Base-by-base conservation (phyloP, 2,113 vertebrate species). In the Anguilla japonica region DNA sequence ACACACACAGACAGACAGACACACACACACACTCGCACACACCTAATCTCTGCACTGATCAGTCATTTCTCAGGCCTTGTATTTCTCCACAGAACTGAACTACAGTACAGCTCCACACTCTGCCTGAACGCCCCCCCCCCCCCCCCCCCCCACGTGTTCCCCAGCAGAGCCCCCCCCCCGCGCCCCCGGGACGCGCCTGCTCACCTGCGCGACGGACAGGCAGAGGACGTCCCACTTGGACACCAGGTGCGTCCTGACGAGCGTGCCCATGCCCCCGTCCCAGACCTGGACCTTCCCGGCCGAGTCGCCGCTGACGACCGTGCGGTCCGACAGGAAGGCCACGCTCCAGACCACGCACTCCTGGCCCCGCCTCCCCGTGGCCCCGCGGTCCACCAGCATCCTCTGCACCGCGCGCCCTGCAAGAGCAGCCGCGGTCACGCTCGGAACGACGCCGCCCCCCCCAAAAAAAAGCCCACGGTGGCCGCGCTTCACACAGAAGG, bases 251-350 rank as follows among this genome's bases (percentile, higher is more conserved):
- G 93, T 96, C 88, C 93, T 95, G 83, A 95, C 85, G 60, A 99
- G 94, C 0, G 97, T 97, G 18, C 97, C 98, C 0, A 91, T 96
- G 41, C 93, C 22, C 16, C 96, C 95, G 43, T 99, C 96, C 98
- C 98, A 99, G 87, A 99, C 92, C 93, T 98, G 98, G 84, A 99
- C 96, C 90, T 97, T 97, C 34, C 98, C 98, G 0, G 96, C 95
- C 0, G 98, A 99, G 86, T 99, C 98, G 0, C 95, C 95, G 3
- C 97, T 99, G 87, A 98, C 29, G 2, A 99, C 86, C 0, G 97
- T 96, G 92, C 95, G 91, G 0, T 96, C 91, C 0, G 97, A 96
- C n/a, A 99, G 93, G 89, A 97, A 97, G 50, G 89, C 92, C n/a
- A 99, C 82, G 57, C 95, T 93, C 98, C 98, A 99, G 2, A 99